A percentile compares a stretch with the other conserved stretches of the same genome.
phyloP scores from a whole-genome alignment of 2,888 invertebrate genomes.

The Hemithea aestivaria region DNA sequence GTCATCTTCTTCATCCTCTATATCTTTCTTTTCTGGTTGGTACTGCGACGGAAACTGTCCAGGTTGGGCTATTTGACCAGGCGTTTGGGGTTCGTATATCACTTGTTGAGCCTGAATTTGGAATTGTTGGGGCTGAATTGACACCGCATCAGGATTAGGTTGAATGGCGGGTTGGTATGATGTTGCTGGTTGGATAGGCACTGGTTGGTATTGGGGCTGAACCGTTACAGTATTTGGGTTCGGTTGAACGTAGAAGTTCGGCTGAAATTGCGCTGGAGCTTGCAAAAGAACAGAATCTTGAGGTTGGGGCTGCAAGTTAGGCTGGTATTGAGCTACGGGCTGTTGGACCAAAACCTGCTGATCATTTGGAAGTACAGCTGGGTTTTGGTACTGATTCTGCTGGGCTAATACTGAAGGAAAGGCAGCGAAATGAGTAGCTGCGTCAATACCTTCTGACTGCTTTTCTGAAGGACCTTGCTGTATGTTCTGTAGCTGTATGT shows the following conservation, averaged over 20 bases:
- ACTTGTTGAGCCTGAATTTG: slow-evolving; percentile 44
- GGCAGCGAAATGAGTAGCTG: slow-evolving; percentile 60
- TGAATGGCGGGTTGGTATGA: slow-evolving; percentile 24
- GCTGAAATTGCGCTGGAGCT: slow-evolving; percentile 27
- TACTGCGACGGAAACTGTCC: slow-evolving; percentile 8
- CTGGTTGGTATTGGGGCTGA: slow-evolving; percentile 32
- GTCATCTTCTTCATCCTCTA: slow-evolving; percentile 12
- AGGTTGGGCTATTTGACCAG: slow-evolving; percentile 13
- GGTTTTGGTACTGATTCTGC: slow-evolving; percentile 40
- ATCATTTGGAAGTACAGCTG: slow-evolving; percentile 35
- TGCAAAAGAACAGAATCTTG: slow-evolving; percentile 24
- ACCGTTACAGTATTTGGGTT: slow-evolving; percentile 23
- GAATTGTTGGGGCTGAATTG: slow-evolving; percentile 30
- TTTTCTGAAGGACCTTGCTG: slow-evolving; percentile 40
- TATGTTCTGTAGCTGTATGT: slow-evolving; percentile 48
- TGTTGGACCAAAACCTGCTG: slow-evolving; percentile 28
- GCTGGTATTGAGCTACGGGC: slow-evolving; percentile 24
- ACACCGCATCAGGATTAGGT: slow-evolving; percentile 22
- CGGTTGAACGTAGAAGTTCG: slow-evolving; percentile 24
- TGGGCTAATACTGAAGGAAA: slow-evolving; percentile 62
- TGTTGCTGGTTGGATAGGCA: slow-evolving; percentile 25
- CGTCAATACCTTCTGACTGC: slow-evolving; percentile 53
- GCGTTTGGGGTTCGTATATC: slow-evolving; percentile 17
- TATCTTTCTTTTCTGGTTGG: slow-evolving; percentile 24
- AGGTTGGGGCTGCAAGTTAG: slow-evolving; percentile 17